Percentiles rank a stretch among this genome's conserved stretches.
phyloP scores from a whole-genome alignment of 2,797 vertebrate species.

The Mormyrus hasselquistii region DNA sequence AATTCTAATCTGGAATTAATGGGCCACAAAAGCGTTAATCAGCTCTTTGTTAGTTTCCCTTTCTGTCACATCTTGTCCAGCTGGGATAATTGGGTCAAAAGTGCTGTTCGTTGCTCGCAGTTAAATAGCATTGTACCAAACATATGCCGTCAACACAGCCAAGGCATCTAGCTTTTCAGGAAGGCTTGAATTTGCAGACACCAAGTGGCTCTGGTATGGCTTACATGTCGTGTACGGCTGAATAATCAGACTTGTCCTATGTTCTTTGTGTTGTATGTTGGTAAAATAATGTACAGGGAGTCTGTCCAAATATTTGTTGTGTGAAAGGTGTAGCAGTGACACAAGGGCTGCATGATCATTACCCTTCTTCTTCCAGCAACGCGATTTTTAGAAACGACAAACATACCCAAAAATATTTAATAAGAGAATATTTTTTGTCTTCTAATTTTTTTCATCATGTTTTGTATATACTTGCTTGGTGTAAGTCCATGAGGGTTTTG shows the following conservation, averaged over 20 bases:
- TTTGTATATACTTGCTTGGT: not conserved
- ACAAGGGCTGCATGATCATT: not conserved
- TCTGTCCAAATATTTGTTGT: not conserved
- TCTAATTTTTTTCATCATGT: not conserved
- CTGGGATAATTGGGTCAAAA: slow-evolving; percentile 46
- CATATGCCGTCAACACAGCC: slow-evolving; percentile 26
- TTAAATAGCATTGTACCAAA: slow-evolving; percentile 32
- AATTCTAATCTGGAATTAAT: slow-evolving; percentile 42
- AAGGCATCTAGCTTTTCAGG: not conserved
- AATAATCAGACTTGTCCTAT: not conserved
- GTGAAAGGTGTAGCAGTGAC: not conserved
- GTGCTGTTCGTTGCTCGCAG: slow-evolving; percentile 24
- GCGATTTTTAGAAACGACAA: not conserved
- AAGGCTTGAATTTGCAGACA: not conserved
- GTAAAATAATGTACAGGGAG: not conserved
- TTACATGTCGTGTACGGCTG: not conserved
- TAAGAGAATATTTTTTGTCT: not conserved
- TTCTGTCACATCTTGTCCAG: slow-evolving; percentile 37
- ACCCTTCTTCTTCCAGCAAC: not conserved
- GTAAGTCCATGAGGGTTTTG: not conserved
- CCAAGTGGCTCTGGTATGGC: not conserved
- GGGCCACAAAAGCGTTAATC: slow-evolving; percentile 43
- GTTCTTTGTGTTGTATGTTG: not conserved
- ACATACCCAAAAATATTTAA: not conserved
- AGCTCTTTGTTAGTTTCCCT: slow-evolving; percentile 40